phyloP scores from a whole-genome alignment of 2,888 invertebrate species.

The Microctonus aethiopoides region DNA sequence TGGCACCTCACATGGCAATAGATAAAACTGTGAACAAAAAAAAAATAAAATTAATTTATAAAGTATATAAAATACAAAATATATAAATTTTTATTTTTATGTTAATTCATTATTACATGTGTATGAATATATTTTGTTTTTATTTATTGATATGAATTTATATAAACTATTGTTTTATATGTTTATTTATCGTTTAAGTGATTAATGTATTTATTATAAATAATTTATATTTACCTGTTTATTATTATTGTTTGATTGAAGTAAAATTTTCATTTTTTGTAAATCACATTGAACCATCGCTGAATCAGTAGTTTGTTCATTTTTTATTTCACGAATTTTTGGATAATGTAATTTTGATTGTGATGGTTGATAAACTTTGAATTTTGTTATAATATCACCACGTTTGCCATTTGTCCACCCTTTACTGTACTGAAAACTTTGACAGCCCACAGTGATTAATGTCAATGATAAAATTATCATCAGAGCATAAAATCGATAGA shows the following conservation, averaged over 20 bases:
- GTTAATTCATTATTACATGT: neutral
- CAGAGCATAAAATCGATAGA: slow-evolving; percentile 46
- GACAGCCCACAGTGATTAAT: slow-evolving; percentile 69
- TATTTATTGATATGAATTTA: too few species aligned
- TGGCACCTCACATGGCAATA: slow-evolving; percentile 48
- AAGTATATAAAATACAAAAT: too few species aligned
- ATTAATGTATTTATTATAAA: neutral
- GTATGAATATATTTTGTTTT: too few species aligned
- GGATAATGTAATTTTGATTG: slow-evolving; percentile 23
- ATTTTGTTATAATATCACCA: slow-evolving; percentile 38
- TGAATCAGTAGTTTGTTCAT: slow-evolving; percentile 7
- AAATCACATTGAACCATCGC: slow-evolving; percentile 68
- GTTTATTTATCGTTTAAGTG: neutral
- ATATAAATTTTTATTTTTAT: neutral
- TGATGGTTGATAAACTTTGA: slow-evolving; percentile 5
- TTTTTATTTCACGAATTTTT: neutral
- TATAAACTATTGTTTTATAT: too few species aligned
- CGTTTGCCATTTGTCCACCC: slow-evolving; percentile 84
- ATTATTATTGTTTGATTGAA: slow-evolving; percentile 70
- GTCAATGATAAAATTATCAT: slow-evolving; percentile 58
- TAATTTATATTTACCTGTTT: slow-evolving; percentile 56
- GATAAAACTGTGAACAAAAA: slow-evolving; percentile 39
- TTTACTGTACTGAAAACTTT: slow-evolving; percentile 82
- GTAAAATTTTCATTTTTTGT: slow-evolving; percentile 68
- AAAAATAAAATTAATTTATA: too few species aligned